Evolutionary conservation across 2,888 invertebrate genomes (phyloP).

Genomic region (Pocota personata): DNA sequence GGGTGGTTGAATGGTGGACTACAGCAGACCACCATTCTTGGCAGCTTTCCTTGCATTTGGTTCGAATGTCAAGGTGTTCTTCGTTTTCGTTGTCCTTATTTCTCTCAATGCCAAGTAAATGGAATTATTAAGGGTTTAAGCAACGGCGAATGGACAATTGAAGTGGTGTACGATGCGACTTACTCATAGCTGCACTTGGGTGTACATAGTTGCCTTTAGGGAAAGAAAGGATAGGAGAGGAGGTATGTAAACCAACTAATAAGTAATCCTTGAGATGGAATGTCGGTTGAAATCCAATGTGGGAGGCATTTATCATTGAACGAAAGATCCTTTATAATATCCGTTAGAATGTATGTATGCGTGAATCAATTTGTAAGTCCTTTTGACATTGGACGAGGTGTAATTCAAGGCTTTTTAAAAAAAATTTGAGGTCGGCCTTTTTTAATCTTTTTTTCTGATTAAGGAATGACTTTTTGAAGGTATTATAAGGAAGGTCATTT

Average conservation of each 20-base stretch:
- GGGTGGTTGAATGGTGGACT: not conserved
- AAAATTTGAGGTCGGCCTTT: not conserved
- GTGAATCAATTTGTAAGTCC: not conserved
- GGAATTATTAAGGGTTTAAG: slow-evolving; percentile 53
- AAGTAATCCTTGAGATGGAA: slow-evolving; percentile 22
- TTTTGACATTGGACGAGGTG: slow-evolving; percentile 16
- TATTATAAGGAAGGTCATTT: not conserved
- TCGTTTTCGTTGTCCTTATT: slow-evolving; percentile 41
- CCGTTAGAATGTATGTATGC: not conserved
- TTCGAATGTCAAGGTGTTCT: slow-evolving; percentile 66
- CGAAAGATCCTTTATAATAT: not conserved
- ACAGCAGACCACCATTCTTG: slow-evolving; percentile 1
- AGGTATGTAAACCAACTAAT: not conserved
- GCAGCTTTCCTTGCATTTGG: slow-evolving; percentile 9
- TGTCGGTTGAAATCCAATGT: slow-evolving; percentile 4
- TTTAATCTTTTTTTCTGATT: not conserved
- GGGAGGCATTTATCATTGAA: slow-evolving; percentile 24
- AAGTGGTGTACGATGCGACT: slow-evolving; percentile 24
- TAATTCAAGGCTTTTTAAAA: not conserved
- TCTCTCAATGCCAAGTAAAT: slow-evolving; percentile 64
- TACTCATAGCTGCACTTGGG: slow-evolving; percentile 34
- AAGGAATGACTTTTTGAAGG: not conserved
- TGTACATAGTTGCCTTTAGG: not conserved
- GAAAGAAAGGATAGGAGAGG: not conserved
- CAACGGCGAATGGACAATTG: slow-evolving; percentile 47